Percentiles rank a stretch among this genome's conserved stretches.
Evolutionary conservation across 2,113 vertebrate species (phyloP).

Genomic region (Talpa occidentalis): DNA sequence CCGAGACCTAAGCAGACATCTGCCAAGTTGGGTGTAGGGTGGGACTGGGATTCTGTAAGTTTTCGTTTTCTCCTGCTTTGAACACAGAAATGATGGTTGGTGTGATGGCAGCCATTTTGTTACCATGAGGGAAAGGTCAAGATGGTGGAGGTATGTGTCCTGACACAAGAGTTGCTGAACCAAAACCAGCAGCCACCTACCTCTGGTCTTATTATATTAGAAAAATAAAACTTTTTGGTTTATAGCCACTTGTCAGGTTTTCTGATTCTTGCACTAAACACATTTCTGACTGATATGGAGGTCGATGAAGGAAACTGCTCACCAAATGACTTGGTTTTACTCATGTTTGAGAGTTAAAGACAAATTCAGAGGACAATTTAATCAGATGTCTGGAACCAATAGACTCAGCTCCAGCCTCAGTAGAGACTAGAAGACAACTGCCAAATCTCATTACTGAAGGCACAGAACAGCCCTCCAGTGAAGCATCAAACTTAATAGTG

Average conservation of each 20-base stretch:
- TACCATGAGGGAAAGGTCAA: background rate
- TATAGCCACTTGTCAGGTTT: background rate
- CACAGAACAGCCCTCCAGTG: slow-evolving; percentile 60
- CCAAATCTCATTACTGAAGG: slow-evolving; percentile 65
- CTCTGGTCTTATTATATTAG: slow-evolving; percentile 29
- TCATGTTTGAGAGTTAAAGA: slow-evolving; percentile 73
- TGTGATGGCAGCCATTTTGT: background rate
- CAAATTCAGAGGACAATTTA: slow-evolving; percentile 70
- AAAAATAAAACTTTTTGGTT: slow-evolving; percentile 6
- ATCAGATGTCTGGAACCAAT: slow-evolving; percentile 67
- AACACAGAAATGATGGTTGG: background rate
- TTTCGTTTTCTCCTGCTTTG: background rate
- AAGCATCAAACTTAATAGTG: slow-evolving; percentile 69
- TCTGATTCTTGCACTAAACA: slow-evolving; percentile 32
- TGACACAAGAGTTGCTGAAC: background rate
- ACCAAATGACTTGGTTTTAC: slow-evolving; percentile 53
- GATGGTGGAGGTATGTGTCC: background rate
- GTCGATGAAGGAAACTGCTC: slow-evolving; percentile 46
- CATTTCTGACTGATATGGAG: slow-evolving; percentile 21
- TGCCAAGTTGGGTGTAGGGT: background rate
- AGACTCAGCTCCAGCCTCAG: slow-evolving; percentile 45
- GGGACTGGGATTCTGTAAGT: background rate
- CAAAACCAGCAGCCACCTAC: background rate
- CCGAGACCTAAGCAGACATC: background rate
- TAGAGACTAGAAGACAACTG: slow-evolving; percentile 53